These are phyloP conservation scores for Peromyscus attwateri DNA, from an alignment of 2,797 vertebrate species.

Conservation along the genomic window DNA sequence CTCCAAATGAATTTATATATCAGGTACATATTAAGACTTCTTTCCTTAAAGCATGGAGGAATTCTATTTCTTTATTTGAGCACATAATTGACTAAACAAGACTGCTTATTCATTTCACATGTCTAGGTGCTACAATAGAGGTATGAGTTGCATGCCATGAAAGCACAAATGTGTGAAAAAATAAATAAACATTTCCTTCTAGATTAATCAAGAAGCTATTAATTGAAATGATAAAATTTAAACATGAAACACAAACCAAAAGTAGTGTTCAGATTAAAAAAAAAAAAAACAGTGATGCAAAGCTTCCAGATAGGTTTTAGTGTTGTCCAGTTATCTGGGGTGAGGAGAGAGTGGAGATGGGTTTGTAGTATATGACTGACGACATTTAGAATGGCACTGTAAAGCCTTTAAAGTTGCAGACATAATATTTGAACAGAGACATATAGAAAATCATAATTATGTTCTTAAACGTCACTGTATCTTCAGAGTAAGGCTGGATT, in stretches of 20 bases:
- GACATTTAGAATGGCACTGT: neutral
- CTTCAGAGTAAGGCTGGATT: neutral
- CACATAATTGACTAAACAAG: neutral
- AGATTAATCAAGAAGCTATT: neutral
- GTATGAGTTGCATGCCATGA: neutral
- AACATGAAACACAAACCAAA: neutral
- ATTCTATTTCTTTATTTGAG: slow-evolving; percentile 6
- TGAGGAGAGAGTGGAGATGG: neutral
- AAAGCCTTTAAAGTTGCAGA: neutral
- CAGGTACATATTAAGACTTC: neutral
- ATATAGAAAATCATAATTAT: neutral
- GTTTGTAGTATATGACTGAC: neutral
- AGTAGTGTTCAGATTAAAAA: neutral
- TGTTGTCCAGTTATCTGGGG: neutral
- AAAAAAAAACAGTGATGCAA: neutral
- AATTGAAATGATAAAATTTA: slow-evolving; percentile 18
- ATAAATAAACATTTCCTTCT: neutral
- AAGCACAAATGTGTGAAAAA: neutral
- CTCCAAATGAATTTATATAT: neutral
- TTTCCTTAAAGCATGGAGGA: neutral
- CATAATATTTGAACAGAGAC: neutral
- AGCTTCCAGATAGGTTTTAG: neutral
- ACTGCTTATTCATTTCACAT: neutral
- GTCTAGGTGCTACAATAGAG: neutral
- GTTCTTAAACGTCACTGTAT: neutral